phyloP scores from a whole-genome alignment of 2,113 vertebrate genomes.

The Carassius auratus region DNA sequence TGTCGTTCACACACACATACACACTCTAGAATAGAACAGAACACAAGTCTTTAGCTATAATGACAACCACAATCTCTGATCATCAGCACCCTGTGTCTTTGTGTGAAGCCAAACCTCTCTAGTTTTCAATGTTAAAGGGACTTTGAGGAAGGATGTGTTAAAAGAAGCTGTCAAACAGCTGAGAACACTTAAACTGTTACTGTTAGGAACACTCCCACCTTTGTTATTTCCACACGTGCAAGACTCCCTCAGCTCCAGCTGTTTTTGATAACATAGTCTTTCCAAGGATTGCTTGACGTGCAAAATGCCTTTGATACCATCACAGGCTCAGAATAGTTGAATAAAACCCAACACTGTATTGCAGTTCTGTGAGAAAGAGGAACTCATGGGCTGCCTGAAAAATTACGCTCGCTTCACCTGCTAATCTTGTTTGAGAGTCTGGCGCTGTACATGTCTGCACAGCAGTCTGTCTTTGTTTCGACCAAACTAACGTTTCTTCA shows the following conservation, averaged over 20 bases:
- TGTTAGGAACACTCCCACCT: not conserved
- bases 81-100: not conserved
- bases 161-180: slow-evolving; percentile 12
- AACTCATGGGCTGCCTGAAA: slow-evolving; percentile 35
- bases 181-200: not conserved
- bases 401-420: not conserved
- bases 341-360: not conserved
- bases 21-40: not conserved
- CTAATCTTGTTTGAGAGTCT: slow-evolving; percentile 12
- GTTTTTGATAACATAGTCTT: slow-evolving; percentile 24
- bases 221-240: not conserved
- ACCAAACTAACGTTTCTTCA: not conserved
- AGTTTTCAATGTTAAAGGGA: slow-evolving; percentile 11
- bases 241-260: slow-evolving; percentile 16
- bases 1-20: not conserved
- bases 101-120: slow-evolving; percentile 17
- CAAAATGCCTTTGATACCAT: slow-evolving; percentile 20
- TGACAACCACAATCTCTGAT: slow-evolving; percentile 5
- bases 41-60: not conserved
- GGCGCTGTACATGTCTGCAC: not conserved
- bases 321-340: not conserved
- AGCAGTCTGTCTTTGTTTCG: not conserved
- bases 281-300: not conserved
- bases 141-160: slow-evolving; percentile 11
- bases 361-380: slow-evolving; percentile 5